A percentile compares a stretch with the other conserved stretches of the same genome.
Evolutionary conservation across 2,888 invertebrate genomes (phyloP).

Genomic region (Cataglyphis albicans): DNA sequence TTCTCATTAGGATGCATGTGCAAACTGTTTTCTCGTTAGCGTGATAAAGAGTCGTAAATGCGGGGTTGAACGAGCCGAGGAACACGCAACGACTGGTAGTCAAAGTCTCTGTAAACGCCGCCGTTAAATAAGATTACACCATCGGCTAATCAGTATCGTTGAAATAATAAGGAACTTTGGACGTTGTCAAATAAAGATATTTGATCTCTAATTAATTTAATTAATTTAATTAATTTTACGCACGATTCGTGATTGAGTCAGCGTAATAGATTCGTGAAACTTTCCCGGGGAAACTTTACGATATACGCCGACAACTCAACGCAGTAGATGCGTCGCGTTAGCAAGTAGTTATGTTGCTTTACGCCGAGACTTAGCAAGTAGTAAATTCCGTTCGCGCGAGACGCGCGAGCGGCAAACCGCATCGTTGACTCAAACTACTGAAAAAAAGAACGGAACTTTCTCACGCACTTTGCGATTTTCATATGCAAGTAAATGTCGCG

Average conservation of each 20-base stretch:
- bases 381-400: conserved; percentile 15
- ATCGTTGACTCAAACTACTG: conserved; percentile 64
- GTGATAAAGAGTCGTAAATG: conserved; percentile 73
- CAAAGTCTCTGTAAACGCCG: conserved; percentile 58
- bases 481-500: not conserved
- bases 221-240: too few species aligned
- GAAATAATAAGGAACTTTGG: conserved; percentile 39
- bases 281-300: not conserved
- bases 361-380: conserved; percentile 27
- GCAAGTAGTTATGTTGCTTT: conserved; percentile 34
- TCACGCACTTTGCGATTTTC: not conserved
- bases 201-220: conserved; percentile 38
- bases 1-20: conserved; percentile 59
- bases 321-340: not conserved
- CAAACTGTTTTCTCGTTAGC: conserved; percentile 66
- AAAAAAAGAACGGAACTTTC: conserved; percentile 43
- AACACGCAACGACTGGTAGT: conserved; percentile 74
- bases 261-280: not conserved
- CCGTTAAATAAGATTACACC: conserved; percentile 27
- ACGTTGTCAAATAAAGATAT: conserved; percentile 37
- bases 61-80: conserved; percentile 71
- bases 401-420: not conserved
- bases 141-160: not conserved
- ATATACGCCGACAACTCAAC: not conserved
- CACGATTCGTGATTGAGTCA: not conserved